A percentile compares a stretch with the other conserved stretches of the same genome.
Evolutionary conservation across 2,888 invertebrate genomes (phyloP).

Genomic region (Diaprepes abbreviatus): DNA sequence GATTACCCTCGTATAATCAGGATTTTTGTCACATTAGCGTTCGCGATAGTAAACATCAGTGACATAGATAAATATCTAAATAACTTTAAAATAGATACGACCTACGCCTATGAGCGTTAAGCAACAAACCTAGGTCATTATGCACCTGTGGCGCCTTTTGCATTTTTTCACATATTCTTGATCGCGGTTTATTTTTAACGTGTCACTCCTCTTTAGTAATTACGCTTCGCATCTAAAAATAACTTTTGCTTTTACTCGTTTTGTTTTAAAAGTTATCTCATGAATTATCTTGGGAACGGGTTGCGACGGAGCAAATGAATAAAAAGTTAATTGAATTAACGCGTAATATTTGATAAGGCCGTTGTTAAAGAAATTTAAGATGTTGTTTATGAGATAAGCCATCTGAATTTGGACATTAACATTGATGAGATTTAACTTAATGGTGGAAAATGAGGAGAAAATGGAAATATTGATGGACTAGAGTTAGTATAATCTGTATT

Average conservation of each 20-base stretch:
- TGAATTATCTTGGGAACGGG: slow-evolving; percentile 39
- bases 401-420: slow-evolving; percentile 11
- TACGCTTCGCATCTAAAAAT: slow-evolving; percentile 43
- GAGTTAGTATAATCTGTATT: not conserved
- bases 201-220: slow-evolving; percentile 47
- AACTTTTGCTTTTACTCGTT: slow-evolving; percentile 18
- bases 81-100: too few species aligned
- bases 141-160: slow-evolving; percentile 41
- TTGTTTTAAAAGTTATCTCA: slow-evolving; percentile 25
- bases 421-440: not conserved
- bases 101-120: too few species aligned
- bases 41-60: too few species aligned
- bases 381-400: slow-evolving; percentile 12
- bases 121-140: too few species aligned
- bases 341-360: slow-evolving; percentile 26
- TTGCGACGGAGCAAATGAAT: slow-evolving; percentile 16
- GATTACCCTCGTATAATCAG: too few species aligned
- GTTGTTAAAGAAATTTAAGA: slow-evolving; percentile 15
- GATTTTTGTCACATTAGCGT: too few species aligned
- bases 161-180: slow-evolving; percentile 49
- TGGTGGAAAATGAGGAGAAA: not conserved
- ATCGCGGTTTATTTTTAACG: slow-evolving; percentile 48
- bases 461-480: not conserved
- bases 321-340: slow-evolving; percentile 38
- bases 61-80: too few species aligned